These are phyloP conservation scores for Phlogophora meticulosa DNA, from an alignment of 2,888 invertebrate genomes.

Conservation along the genomic window DNA sequence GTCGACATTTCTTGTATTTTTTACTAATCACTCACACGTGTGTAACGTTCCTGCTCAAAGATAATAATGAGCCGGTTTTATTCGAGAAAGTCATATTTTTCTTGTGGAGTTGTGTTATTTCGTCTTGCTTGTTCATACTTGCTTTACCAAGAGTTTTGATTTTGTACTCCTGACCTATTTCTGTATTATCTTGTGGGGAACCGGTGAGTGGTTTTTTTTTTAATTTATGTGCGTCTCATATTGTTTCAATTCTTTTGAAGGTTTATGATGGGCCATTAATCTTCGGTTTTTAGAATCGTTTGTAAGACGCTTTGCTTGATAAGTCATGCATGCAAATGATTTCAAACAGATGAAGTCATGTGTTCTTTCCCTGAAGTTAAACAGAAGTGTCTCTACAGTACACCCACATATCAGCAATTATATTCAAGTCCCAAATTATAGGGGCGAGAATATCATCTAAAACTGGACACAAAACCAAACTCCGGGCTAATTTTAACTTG, in stretches of 20 bases:
- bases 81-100: conserved; percentile 55
- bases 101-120: conserved; percentile 48
- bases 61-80: conserved; percentile 51
- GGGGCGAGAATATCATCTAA: too few relatives aligned
- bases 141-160: conserved; percentile 43
- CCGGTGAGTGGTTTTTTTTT: conserved; percentile 1
- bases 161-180: conserved; percentile 38
- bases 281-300: neutral
- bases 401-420: too few relatives aligned
- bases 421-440: too few relatives aligned
- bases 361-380: too few relatives aligned
- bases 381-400: too few relatives aligned
- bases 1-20: conserved; percentile 51
- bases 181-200: neutral
- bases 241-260: conserved; percentile 8
- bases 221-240: neutral
- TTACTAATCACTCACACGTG: conserved; percentile 56
- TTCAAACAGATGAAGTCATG: too few relatives aligned
- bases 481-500: too few relatives aligned
- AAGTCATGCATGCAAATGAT: too few relatives aligned
- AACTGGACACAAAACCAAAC: too few relatives aligned
- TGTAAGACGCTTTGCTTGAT: too few relatives aligned
- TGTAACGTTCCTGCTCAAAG: conserved; percentile 34
- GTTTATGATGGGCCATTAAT: neutral
- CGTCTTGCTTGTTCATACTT: conserved; percentile 19